Percentiles rank a stretch among this genome's conserved stretches.
These are phyloP conservation scores for Glandiceps talaboti DNA, from an alignment of 53 echinoderm and acorn worm species.

Conservation along the genomic window DNA sequence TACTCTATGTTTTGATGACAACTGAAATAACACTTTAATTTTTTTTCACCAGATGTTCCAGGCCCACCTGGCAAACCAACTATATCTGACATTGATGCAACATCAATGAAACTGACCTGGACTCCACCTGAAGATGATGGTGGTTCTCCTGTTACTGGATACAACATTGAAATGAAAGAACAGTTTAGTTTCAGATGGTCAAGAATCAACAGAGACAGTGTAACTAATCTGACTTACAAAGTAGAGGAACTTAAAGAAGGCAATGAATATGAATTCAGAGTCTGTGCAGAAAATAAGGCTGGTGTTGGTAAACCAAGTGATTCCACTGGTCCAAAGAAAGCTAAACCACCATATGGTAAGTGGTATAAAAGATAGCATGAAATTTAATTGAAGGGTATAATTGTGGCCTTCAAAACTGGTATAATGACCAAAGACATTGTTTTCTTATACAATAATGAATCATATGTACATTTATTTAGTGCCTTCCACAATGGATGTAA, in stretches of 20 bases:
- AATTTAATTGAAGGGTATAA: too few species aligned
- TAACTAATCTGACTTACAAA: constrained; percentile 11
- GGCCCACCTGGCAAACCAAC: background rate
- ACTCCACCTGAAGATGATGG: background rate
- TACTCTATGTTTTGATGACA: too few species aligned
- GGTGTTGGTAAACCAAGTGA: constrained; percentile 28
- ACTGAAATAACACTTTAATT: too few species aligned
- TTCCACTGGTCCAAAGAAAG: constrained; percentile 71
- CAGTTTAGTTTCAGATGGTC: background rate
- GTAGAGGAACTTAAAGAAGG: constrained; percentile 42
- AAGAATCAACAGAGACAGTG: background rate
- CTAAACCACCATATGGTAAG: constrained; percentile 93
- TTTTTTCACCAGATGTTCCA: background rate
- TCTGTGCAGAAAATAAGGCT: constrained; percentile 36
- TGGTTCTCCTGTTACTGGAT: background rate
- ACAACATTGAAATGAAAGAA: background rate
- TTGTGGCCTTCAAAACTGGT: too few species aligned
- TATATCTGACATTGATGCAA: background rate
- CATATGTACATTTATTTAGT: too few species aligned
- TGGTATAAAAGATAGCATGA: too few species aligned
- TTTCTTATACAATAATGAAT: too few species aligned
- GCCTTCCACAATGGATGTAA: too few species aligned
- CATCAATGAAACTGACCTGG: background rate
- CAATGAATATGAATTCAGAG: constrained; percentile 50
- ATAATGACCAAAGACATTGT: too few species aligned